A percentile compares a stretch with the other conserved stretches of the same genome.
Evolutionary conservation across 2,113 vertebrate species (phyloP).

Genomic region (Macaca mulatta): DNA sequence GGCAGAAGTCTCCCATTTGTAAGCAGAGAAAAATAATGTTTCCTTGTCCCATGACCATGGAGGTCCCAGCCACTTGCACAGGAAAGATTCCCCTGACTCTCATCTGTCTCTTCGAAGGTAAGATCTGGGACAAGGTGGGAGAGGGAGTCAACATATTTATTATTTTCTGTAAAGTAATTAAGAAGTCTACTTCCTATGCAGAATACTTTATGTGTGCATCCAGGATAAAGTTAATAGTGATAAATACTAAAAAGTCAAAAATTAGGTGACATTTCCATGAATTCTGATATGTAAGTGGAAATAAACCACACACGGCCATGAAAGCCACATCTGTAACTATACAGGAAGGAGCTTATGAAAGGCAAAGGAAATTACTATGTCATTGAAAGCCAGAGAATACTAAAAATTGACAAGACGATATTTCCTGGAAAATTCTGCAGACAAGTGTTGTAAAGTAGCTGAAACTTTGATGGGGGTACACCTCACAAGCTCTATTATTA

Average conservation of each 20-base stretch:
- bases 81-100: neutral
- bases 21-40: neutral
- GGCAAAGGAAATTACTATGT: neutral
- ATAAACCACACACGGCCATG: neutral
- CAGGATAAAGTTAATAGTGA: neutral
- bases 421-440: neutral
- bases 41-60: neutral
- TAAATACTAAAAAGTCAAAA: neutral
- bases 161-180: neutral
- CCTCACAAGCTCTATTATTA: neutral
- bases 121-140: neutral
- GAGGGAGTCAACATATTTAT: no score
- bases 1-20: neutral
- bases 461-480: neutral
- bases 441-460: neutral
- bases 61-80: no score
- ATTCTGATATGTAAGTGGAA: neutral
- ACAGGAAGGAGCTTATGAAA: neutral
- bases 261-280: neutral
- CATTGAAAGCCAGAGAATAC: neutral
- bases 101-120: neutral
- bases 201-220: neutral
- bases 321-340: neutral
- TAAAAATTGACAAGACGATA: neutral
- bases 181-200: neutral